phyloP scores from a whole-genome alignment of 2,797 vertebrate genomes.

The Poeciliopsis presidionis region DNA sequence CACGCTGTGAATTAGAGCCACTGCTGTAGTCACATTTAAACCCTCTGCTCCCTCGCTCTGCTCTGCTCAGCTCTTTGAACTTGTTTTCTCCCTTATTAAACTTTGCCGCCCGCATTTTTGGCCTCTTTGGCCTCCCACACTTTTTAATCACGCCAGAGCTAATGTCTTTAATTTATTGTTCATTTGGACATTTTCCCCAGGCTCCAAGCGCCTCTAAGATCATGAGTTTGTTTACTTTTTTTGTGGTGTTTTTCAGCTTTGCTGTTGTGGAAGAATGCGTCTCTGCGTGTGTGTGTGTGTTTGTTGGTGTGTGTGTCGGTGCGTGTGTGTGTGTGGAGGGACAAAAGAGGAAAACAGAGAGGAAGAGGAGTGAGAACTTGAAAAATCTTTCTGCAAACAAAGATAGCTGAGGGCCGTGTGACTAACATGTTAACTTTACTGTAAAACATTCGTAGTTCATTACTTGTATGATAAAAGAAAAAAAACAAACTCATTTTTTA shows the following conservation, averaged over 20 bases:
- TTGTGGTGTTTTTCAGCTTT: constrained; percentile 48
- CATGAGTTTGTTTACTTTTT: constrained; percentile 40
- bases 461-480: not conserved
- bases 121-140: constrained; percentile 44
- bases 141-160: constrained; percentile 69
- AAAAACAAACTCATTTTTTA: not conserved
- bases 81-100: constrained; percentile 66
- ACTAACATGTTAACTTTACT: not conserved
- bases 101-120: constrained; percentile 62
- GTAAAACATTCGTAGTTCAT: not conserved
- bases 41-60: constrained; percentile 44
- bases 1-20: constrained; percentile 56
- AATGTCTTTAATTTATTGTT: constrained; percentile 78
- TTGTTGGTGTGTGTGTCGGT: not conserved
- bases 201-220: constrained; percentile 60
- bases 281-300: not conserved
- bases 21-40: constrained; percentile 44
- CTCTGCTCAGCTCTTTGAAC: constrained; percentile 53
- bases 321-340: constrained; percentile 10
- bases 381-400: constrained; percentile 38
- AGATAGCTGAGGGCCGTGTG: not conserved
- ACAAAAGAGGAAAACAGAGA: constrained; percentile 1
- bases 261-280: constrained; percentile 46
- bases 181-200: constrained; percentile 65
- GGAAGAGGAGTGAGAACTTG: constrained; percentile 21